phyloP scores from a whole-genome alignment of 2,888 invertebrate genomes.

The Entomobrya multifasciata region DNA sequence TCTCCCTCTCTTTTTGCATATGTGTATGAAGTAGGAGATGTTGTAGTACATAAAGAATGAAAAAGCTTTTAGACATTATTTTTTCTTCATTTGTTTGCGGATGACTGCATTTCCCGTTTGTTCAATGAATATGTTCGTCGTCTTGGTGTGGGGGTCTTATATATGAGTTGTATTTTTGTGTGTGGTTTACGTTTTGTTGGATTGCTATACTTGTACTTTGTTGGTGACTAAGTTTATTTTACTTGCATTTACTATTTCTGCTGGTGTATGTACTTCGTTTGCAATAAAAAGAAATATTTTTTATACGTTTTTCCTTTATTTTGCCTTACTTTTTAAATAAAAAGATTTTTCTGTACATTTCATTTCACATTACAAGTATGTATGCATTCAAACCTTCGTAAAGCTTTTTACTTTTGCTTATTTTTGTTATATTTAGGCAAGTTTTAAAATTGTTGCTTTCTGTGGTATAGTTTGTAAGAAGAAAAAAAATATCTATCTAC shows the following conservation, averaged over 20 bases:
- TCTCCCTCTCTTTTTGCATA: neutral
- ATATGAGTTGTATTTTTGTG: conserved; percentile 15
- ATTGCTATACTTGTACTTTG: neutral
- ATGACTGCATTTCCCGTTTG: conserved; percentile 74
- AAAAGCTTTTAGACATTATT: conserved; percentile 64
- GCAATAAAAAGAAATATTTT: conserved; percentile 19
- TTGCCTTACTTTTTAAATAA: neutral
- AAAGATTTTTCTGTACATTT: neutral
- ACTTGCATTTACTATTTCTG: neutral
- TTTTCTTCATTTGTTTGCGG: conserved; percentile 67
- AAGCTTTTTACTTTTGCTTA: too few species aligned
- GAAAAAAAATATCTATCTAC: too few species aligned
- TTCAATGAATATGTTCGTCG: conserved; percentile 27
- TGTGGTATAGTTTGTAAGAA: too few species aligned
- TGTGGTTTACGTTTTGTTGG: conserved; percentile 5
- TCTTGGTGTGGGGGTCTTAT: neutral
- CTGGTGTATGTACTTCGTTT: neutral
- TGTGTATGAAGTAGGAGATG: neutral
- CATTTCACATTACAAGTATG: neutral
- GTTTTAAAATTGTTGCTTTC: too few species aligned
- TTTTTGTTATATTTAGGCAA: too few species aligned
- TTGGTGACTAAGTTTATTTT: conserved; percentile 17
- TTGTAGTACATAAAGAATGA: conserved; percentile 37
- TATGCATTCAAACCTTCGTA: conserved; percentile 3
- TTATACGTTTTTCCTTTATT: conserved; percentile 21